Conservation (phyloP, 2,113 vertebrate species). For the Hyperopisus bebe region DNA sequence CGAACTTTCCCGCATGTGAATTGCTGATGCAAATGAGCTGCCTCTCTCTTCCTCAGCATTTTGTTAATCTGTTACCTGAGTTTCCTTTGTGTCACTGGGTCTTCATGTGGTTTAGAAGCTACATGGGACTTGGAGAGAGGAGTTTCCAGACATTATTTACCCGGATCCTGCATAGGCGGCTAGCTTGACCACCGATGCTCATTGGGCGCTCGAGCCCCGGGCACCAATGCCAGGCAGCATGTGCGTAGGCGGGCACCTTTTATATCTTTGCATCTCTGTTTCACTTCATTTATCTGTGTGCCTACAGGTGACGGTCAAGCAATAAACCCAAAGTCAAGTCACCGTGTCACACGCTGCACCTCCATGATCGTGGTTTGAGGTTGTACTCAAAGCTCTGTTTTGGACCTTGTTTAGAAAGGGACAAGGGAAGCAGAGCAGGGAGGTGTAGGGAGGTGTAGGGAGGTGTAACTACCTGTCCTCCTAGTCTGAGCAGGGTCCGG, state of each 20-base stretch:
- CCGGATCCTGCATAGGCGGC: neutral
- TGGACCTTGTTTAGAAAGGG: neutral
- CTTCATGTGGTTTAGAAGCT: neutral
- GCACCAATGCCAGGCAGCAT: neutral
- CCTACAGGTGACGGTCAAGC: neutral
- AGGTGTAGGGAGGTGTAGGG: neutral
- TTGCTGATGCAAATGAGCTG: neutral
- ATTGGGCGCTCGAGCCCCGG: neutral
- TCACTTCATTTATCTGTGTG: neutral
- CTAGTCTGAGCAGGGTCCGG: neutral
- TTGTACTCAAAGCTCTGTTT: neutral
- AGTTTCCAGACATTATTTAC: neutral
- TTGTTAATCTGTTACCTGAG: neutral
- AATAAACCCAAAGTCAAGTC: too few species aligned
- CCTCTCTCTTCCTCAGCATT: neutral
- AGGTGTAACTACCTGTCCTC: neutral
- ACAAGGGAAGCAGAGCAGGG: neutral
- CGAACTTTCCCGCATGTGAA: neutral
- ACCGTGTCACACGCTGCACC: neutral
- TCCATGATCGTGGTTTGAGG: neutral
- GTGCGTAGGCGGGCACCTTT: neutral
- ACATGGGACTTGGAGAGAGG: neutral
- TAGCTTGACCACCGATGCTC: constrained; percentile 3
- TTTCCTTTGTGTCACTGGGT: neutral
- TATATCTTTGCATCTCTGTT: neutral